A percentile compares a stretch with the other conserved stretches of the same genome.
phyloP scores from a whole-genome alignment of 2,888 invertebrate genomes.

The Thera britannica region DNA sequence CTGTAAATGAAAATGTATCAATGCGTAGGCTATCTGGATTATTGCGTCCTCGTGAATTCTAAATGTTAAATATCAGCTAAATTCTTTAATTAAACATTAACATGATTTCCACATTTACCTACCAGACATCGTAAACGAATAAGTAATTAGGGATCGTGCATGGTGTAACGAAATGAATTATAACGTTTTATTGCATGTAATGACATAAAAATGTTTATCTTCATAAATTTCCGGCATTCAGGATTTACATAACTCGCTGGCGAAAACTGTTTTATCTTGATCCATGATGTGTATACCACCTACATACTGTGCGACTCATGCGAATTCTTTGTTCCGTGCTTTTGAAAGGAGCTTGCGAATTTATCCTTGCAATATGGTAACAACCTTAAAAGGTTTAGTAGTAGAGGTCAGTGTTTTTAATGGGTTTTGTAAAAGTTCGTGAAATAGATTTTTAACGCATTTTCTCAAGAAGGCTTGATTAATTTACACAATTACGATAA shows the following conservation, averaged over 20 bases:
- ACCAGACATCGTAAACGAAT: constrained; percentile 58
- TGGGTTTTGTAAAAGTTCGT: too few species aligned
- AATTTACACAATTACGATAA: too few species aligned
- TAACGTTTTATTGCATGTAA: constrained; percentile 59
- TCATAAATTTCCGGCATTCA: constrained; percentile 74
- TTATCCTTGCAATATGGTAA: not conserved
- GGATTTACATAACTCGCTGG: constrained; percentile 80
- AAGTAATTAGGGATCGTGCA: constrained; percentile 62
- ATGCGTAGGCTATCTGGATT: constrained; percentile 46
- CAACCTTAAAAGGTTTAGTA: too few species aligned
- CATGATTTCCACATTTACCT: constrained; percentile 43
- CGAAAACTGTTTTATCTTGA: constrained; percentile 52
- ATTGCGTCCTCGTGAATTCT: constrained; percentile 83
- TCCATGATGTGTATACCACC: constrained; percentile 42
- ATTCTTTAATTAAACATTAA: constrained; percentile 33
- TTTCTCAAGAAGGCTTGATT: too few species aligned
- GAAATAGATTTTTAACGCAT: too few species aligned
- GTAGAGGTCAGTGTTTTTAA: too few species aligned
- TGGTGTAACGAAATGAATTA: constrained; percentile 55
- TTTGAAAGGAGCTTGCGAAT: constrained; percentile 1
- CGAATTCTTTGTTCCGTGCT: constrained; percentile 55
- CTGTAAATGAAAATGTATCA: constrained; percentile 12
- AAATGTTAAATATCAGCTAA: constrained; percentile 60
- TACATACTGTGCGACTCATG: constrained; percentile 71
- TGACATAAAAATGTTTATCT: constrained; percentile 62